Evolutionary conservation across 2,888 invertebrate species (phyloP), one percentile per base, ranked within the genome.

Genomic region (Scrobipalpa atriplicella): DNA sequence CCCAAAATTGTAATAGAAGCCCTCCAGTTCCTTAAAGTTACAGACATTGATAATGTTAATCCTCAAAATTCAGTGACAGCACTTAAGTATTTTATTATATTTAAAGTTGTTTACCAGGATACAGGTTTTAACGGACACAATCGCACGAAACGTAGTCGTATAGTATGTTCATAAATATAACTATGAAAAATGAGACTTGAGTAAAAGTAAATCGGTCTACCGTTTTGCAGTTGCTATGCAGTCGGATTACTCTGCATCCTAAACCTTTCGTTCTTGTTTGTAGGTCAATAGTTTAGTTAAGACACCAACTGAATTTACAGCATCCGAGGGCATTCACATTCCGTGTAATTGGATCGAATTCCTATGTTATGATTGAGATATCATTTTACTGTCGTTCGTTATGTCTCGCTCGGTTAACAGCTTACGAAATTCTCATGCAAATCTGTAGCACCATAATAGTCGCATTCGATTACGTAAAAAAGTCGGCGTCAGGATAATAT

Each of bases 281-380:
- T 67, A 36, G 52, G 52, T 69, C 68, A 62, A 43, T 69, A 67
- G 70, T 69, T 69, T 72, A 74, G 73, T 75, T 75, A 75, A 68
- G 74, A 74, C 43, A 38, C 58, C 65, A 70, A 73, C 73, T 72
- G 65, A 72, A 62, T 62, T 62, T 62, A 62, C 70, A 67, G 70
- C 72, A 70, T 68, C 72, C 71, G 68, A 41, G 7, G 38, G 38
- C 61, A 65, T 54, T 62, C 65, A 61, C 56, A 58, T 67, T 65
- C 67, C 67, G 67, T 73, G 71, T 75, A 73, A 73, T 74, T 73
- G 71, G 66, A 68, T 69, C 68, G 60, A 72, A 75, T 76, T 72
- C 73, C 70, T 66, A 62, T 52, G 62, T 43, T 66, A 66, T 66
- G 62, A 66, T 66, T 63, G 66, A 54, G 58, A 58, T 70, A 64